phyloP scores from a whole-genome alignment of 2,888 invertebrate species.

The Drosophila robusta region DNA sequence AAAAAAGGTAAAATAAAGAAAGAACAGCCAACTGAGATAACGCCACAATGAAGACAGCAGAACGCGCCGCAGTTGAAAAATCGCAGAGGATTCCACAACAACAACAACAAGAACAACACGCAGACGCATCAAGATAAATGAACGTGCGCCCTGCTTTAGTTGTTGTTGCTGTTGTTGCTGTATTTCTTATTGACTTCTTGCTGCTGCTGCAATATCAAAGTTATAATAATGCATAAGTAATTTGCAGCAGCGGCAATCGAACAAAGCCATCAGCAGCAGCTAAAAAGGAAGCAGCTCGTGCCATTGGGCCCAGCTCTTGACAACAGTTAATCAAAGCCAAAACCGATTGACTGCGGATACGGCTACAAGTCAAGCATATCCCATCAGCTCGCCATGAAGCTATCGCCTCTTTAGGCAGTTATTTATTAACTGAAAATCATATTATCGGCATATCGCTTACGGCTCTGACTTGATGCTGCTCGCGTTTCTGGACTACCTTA shows the following conservation, averaged over 20 bases:
- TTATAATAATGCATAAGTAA: slow-evolving; percentile 79
- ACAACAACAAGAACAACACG: slow-evolving; percentile 25
- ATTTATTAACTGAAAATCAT: slow-evolving; percentile 80
- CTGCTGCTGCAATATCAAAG: slow-evolving; percentile 60
- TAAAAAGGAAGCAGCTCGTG: slow-evolving; percentile 61
- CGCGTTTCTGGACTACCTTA: slow-evolving; percentile 31
- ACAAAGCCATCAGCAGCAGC: slow-evolving; percentile 60
- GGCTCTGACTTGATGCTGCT: slow-evolving; percentile 37
- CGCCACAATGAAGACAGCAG: slow-evolving; percentile 80
- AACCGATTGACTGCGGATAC: slow-evolving; percentile 23
- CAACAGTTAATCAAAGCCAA: slow-evolving; percentile 74
- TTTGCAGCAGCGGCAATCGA: slow-evolving; percentile 71
- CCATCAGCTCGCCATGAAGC: slow-evolving; percentile 36
- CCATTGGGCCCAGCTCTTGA: slow-evolving; percentile 50
- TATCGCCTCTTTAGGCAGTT: slow-evolving; percentile 65
- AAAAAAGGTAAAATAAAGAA: slow-evolving; percentile 34
- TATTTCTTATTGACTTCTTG: slow-evolving; percentile 32
- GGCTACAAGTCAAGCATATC: slow-evolving; percentile 23
- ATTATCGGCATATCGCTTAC: slow-evolving; percentile 71
- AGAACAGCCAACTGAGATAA: slow-evolving; percentile 59
- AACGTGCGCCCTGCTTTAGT: slow-evolving; percentile 59
- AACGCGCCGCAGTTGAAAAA: slow-evolving; percentile 81
- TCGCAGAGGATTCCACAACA: slow-evolving; percentile 48
- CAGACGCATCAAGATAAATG: slow-evolving; percentile 72
- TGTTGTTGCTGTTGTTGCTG: slow-evolving; percentile 11